phyloP scores from a whole-genome alignment of 2,797 vertebrate species.

The Phoeniculus purpureus region DNA sequence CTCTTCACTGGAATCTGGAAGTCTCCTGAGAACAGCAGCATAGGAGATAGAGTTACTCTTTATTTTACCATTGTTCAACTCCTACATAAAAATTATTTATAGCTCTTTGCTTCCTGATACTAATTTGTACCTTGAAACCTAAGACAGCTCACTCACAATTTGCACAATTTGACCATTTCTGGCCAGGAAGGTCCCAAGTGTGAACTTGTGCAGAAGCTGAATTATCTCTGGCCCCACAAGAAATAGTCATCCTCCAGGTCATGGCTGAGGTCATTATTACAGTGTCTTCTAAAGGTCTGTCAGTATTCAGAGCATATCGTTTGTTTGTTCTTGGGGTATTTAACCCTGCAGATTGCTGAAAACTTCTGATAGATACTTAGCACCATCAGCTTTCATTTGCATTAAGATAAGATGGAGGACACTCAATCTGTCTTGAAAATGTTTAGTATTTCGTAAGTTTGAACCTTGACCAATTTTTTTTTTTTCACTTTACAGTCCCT shows the following conservation, averaged over 20 bases:
- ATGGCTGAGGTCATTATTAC: conserved; percentile 11
- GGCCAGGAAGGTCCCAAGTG: background rate
- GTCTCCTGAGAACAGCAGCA: background rate
- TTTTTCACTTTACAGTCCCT: background rate
- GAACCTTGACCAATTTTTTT: background rate
- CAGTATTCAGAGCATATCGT: background rate
- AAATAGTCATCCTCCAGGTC: conserved; percentile 22
- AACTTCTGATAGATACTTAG: background rate
- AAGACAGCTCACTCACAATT: conserved; percentile 6
- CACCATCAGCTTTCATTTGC: conserved; percentile 6
- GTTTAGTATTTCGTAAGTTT: background rate
- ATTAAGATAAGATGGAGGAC: conserved; percentile 39
- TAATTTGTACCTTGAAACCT: conserved; percentile 27
- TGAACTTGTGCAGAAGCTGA: conserved; percentile 5
- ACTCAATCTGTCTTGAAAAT: conserved; percentile 27
- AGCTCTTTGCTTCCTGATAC: background rate
- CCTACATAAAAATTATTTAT: conserved; percentile 14
- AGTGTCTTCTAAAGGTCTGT: conserved; percentile 34
- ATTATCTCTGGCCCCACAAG: conserved; percentile 34
- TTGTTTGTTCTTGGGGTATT: conserved; percentile 16
- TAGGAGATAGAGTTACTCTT: background rate
- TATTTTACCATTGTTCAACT: background rate
- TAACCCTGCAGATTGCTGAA: conserved; percentile 18
- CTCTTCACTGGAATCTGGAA: background rate
- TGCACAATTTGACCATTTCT: conserved; percentile 17